Percentiles rank a stretch among this genome's conserved stretches.
phyloP scores from a whole-genome alignment of 2,888 invertebrate species.

The Drosophila diplacantha region DNA sequence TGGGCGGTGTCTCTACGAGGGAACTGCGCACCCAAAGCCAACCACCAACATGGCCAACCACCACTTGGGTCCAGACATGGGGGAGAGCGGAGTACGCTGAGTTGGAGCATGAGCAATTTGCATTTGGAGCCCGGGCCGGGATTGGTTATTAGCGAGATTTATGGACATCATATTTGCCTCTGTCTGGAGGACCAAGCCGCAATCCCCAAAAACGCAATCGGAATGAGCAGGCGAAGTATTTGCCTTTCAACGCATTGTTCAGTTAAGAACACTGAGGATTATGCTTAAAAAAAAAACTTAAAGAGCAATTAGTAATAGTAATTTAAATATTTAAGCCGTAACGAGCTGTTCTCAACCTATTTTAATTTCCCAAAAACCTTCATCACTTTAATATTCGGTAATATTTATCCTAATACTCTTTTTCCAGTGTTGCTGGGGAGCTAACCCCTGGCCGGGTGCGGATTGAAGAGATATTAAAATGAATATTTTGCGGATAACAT shows the following conservation, averaged over 20 bases:
- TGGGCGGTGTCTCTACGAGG: slow-evolving; percentile 10
- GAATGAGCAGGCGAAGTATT: slow-evolving; percentile 2
- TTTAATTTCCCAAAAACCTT: no score
- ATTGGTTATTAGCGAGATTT: slow-evolving; percentile 75
- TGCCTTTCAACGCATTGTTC: slow-evolving; percentile 16
- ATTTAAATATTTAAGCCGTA: no score
- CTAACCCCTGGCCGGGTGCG: slow-evolving; percentile 26
- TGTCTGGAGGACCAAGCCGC: slow-evolving; percentile 6
- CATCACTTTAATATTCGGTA: no score
- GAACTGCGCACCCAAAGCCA: slow-evolving; percentile 29
- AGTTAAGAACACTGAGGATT: background rate
- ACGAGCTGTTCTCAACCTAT: no score
- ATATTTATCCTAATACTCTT: background rate
- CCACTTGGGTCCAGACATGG: slow-evolving; percentile 39
- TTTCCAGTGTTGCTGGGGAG: background rate
- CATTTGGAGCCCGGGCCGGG: slow-evolving; percentile 75
- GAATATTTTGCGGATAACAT: slow-evolving; percentile 76
- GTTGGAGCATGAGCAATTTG: slow-evolving; percentile 76
- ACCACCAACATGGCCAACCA: slow-evolving; percentile 45
- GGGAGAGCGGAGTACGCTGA: slow-evolving; percentile 5
- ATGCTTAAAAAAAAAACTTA: background rate
- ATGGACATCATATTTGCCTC: slow-evolving; percentile 8
- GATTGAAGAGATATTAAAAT: slow-evolving; percentile 76
- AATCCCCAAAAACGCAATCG: slow-evolving; percentile 13
- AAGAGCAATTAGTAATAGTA: background rate